A percentile compares a stretch with the other conserved stretches of the same genome.
Conservation (phyloP, 2,888 invertebrate genomes). For the Carterocephalus palaemon region DNA sequence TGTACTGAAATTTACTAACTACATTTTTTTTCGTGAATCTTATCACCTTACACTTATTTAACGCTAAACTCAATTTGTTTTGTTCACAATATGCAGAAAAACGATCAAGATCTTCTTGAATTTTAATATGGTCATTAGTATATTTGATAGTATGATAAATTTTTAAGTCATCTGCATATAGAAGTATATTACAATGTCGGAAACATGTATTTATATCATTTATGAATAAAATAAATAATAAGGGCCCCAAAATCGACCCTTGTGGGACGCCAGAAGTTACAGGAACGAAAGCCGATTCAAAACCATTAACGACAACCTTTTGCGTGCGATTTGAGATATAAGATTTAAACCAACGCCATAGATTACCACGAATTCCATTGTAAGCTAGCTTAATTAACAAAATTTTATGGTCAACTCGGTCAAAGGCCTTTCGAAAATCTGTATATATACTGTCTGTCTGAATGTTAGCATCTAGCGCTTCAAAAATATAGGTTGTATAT, state of each 20-base stretch:
- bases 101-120: conserved; percentile 6
- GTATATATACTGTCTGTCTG: conserved; percentile 19
- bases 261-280: conserved; percentile 27
- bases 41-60: conserved; percentile 12
- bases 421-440: conserved; percentile 28
- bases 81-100: conserved; percentile 2
- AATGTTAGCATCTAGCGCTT: conserved; percentile 1
- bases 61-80: conserved; percentile 8
- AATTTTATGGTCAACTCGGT: conserved; percentile 27
- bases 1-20: neutral
- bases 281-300: conserved; percentile 18
- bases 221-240: conserved; percentile 22
- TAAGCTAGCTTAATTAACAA: conserved; percentile 22
- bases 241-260: conserved; percentile 28
- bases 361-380: conserved; percentile 26
- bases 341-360: conserved; percentile 26
- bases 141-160: neutral
- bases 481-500: conserved; percentile 7
- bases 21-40: conserved; percentile 10
- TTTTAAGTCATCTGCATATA: conserved; percentile 17
- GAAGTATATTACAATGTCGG: neutral
- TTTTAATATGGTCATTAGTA: neutral
- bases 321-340: conserved; percentile 26
- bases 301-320: conserved; percentile 21
- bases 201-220: conserved; percentile 18